Evolutionary conservation across 2,797 vertebrate genomes (phyloP).

Genomic region (Gallinago solitaria): DNA sequence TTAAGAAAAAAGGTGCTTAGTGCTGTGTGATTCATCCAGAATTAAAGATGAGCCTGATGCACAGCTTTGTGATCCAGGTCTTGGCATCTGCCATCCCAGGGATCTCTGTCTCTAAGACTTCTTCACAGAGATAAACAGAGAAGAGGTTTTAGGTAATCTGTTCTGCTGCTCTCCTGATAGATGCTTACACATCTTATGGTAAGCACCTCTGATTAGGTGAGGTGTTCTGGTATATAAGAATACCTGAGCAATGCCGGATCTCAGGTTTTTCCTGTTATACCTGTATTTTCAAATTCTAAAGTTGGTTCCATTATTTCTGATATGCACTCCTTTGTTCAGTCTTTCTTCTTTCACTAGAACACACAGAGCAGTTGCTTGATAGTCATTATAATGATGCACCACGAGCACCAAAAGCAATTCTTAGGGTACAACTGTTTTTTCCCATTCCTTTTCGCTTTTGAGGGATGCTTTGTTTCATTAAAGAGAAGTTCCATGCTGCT

Average conservation of each 20-base stretch:
- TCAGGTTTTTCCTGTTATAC: not conserved
- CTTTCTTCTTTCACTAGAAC: not conserved
- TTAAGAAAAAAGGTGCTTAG: not conserved
- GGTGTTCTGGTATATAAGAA: not conserved
- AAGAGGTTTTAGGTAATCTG: not conserved
- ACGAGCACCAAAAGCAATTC: not conserved
- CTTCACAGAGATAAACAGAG: not conserved
- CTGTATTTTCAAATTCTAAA: not conserved
- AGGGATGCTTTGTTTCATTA: not conserved
- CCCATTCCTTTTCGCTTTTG: not conserved
- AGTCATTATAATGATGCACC: not conserved
- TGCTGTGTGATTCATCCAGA: not conserved
- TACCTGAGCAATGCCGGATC: not conserved
- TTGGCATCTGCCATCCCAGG: rapidly evolving
- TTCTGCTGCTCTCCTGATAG: not conserved
- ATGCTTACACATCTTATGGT: not conserved
- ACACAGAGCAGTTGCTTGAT: not conserved
- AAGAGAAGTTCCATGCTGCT: not conserved
- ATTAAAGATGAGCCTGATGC: not conserved
- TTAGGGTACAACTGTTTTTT: not conserved
- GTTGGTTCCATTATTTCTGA: not conserved
- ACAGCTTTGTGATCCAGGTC: not conserved
- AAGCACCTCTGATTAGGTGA: not conserved
- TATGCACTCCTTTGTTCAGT: rapidly evolving
- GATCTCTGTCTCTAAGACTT: not conserved